These are phyloP conservation scores for Brachionus angularis DNA, from an alignment of 1,140 invertebrate genomes.

Conservation along the genomic window DNA sequence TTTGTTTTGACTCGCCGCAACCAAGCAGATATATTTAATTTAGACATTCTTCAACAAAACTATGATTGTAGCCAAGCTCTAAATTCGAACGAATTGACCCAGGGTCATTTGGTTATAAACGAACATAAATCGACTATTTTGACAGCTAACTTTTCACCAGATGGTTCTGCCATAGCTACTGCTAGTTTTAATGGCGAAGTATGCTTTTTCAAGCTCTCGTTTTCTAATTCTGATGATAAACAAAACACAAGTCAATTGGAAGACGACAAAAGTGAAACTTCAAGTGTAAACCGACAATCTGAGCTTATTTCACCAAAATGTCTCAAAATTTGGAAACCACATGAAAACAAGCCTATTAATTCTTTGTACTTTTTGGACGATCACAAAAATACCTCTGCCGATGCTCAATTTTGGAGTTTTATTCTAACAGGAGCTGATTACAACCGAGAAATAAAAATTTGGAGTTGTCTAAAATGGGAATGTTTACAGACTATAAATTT, in stretches of 20 bases:
- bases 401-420: slow-evolving; percentile 85
- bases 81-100: not conserved
- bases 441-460: slow-evolving; percentile 84
- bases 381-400: slow-evolving; percentile 71
- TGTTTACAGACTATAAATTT: slow-evolving; percentile 75
- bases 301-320: slow-evolving; percentile 60
- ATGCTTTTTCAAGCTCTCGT: slow-evolving; percentile 79
- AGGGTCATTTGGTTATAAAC: slow-evolving; percentile 7
- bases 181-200: slow-evolving; percentile 79
- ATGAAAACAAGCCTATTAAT: slow-evolving; percentile 75
- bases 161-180: slow-evolving; percentile 83
- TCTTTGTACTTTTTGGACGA: slow-evolving; percentile 87
- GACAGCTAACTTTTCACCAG: slow-evolving; percentile 82
- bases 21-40: slow-evolving; percentile 11
- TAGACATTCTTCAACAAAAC: not conserved
- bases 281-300: slow-evolving; percentile 41
- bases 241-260: slow-evolving; percentile 48
- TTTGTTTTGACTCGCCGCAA: not conserved
- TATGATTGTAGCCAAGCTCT: slow-evolving; percentile 4
- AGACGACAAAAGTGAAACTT: slow-evolving; percentile 55
- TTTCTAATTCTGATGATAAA: no score
- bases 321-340: slow-evolving; percentile 83
- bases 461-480: slow-evolving; percentile 86
- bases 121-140: slow-evolving; percentile 64
- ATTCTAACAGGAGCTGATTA: slow-evolving; percentile 81